Percentiles rank a stretch among this genome's conserved stretches.
These are phyloP conservation scores for Polypedilum vanderplanki DNA, from an alignment of 1,140 invertebrate genomes.

Conservation along the genomic window DNA sequence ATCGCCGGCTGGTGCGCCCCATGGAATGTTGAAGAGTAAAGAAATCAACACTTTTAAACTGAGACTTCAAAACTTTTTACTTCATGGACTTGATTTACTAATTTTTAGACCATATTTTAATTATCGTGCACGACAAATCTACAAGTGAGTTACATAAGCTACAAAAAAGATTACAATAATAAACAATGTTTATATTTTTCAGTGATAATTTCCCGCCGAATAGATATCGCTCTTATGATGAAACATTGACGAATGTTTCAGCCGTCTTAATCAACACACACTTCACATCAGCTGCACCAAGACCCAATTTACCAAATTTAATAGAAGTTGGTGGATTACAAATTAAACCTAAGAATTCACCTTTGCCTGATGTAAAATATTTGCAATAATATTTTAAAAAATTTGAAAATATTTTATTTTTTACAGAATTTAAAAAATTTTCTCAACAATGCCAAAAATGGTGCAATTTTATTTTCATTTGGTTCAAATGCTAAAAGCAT, in stretches of 20 bases:
- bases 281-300: conserved; percentile 43
- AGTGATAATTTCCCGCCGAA: background rate
- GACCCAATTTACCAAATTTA: conserved; percentile 44
- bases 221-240: conserved; percentile 6
- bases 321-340: conserved; percentile 49
- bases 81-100: background rate
- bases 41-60: background rate
- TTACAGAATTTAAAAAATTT: conserved; percentile 36
- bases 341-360: conserved; percentile 33
- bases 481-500: conserved; percentile 33
- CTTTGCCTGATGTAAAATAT: conserved; percentile 40
- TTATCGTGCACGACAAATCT: background rate
- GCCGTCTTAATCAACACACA: conserved; percentile 48
- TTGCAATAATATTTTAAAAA: no score
- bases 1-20: background rate
- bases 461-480: conserved; percentile 36
- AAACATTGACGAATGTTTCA: conserved; percentile 38
- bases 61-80: background rate
- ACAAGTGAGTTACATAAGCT: background rate
- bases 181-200: background rate
- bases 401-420: background rate
- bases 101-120: background rate
- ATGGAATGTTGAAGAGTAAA: background rate
- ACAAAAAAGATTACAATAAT: background rate
- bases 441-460: conserved; percentile 33